Conservation (phyloP, 2,113 vertebrate species). For the Rhinoptilus africanus region DNA sequence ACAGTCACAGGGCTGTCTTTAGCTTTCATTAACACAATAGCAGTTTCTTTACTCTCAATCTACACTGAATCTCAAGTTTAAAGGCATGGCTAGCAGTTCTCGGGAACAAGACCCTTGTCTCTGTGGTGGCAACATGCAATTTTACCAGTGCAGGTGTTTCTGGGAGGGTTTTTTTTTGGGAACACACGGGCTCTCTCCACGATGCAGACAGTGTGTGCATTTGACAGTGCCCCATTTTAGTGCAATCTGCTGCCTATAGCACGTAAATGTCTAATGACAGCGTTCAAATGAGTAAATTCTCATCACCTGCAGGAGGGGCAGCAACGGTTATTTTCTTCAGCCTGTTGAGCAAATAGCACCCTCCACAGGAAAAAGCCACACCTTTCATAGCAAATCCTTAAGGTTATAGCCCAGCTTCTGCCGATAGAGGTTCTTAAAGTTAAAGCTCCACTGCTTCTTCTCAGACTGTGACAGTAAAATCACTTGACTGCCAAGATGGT, state of each 20-base stretch:
- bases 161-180: conserved; percentile 45
- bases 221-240: conserved; percentile 48
- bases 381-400: conserved; percentile 70
- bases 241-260: conserved; percentile 64
- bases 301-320: conserved; percentile 69
- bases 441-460: conserved; percentile 62
- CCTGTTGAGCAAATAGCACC: conserved; percentile 62
- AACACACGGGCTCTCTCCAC: conserved; percentile 58
- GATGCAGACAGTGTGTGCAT: conserved; percentile 55
- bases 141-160: conserved; percentile 63
- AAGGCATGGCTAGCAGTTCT: conserved; percentile 74
- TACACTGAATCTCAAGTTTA: conserved; percentile 74
- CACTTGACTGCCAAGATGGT: conserved; percentile 63
- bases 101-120: conserved; percentile 66
- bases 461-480: conserved; percentile 66
- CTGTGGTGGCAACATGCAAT: conserved; percentile 68
- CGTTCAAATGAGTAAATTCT: conserved; percentile 69
- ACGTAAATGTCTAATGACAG: conserved; percentile 52
- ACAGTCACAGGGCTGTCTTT: conserved; percentile 72
- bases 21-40: conserved; percentile 74
- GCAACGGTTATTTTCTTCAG: conserved; percentile 65
- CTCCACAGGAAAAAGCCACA: conserved; percentile 72
- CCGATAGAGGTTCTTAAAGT: conserved; percentile 52
- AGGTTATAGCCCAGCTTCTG: conserved; percentile 70
- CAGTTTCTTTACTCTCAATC: conserved; percentile 76